Conservation (phyloP, 2,797 vertebrate genomes). For the Buceros bicornis region DNA sequence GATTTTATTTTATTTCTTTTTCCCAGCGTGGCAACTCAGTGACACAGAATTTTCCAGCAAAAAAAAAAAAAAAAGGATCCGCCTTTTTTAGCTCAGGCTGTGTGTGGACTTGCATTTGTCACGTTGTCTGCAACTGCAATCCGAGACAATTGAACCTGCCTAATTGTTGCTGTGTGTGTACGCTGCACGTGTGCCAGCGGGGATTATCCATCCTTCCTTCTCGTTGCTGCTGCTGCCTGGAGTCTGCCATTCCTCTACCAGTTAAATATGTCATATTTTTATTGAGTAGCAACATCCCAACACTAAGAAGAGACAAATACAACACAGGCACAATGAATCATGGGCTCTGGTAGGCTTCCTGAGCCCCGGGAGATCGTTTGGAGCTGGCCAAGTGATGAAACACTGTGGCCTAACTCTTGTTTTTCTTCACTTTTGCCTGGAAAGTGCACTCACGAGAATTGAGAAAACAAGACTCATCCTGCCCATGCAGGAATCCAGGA, state of each 20-base stretch:
- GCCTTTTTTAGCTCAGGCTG: not conserved
- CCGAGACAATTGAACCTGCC: conserved; percentile 30
- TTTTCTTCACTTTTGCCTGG: conserved; percentile 20
- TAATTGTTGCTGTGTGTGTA: not conserved
- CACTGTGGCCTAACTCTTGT: not conserved
- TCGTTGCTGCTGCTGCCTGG: not conserved
- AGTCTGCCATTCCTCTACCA: not conserved
- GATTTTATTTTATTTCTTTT: not conserved
- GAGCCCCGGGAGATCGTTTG: not conserved
- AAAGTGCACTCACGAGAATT: not conserved
- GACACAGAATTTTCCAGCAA: conserved; percentile 22
- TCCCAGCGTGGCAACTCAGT: not conserved
- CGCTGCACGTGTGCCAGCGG: not conserved
- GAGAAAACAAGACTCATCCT: conserved; percentile 31
- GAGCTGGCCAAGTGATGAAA: conserved; percentile 3
- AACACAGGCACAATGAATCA: not conserved
- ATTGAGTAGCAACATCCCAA: not conserved
- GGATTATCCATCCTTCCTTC: not conserved
- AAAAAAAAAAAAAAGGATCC: not conserved
- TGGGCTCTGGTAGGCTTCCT: not conserved
- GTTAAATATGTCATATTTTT: not conserved
- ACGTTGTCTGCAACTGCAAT: not conserved
- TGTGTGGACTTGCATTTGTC: conserved; percentile 23
- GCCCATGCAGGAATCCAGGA: not conserved
- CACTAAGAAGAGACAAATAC: not conserved